phyloP scores from a whole-genome alignment of 2,113 vertebrate species.

The Fulmarus glacialis region DNA sequence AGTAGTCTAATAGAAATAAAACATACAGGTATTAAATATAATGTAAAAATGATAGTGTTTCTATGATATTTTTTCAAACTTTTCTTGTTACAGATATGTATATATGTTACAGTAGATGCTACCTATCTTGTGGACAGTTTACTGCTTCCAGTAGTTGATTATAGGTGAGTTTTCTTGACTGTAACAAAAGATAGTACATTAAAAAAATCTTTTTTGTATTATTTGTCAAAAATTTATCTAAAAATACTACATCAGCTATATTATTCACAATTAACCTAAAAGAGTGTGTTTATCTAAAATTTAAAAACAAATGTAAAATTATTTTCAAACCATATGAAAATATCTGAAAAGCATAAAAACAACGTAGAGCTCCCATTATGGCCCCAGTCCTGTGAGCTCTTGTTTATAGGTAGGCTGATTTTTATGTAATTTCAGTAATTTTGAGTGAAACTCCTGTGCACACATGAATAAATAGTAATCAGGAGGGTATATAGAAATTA shows the following conservation, averaged over 20 bases:
- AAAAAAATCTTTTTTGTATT: background rate
- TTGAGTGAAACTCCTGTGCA: background rate
- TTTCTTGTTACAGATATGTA: background rate
- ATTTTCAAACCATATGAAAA: background rate
- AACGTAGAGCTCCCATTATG: background rate
- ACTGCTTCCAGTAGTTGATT: background rate
- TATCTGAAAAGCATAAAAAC: background rate
- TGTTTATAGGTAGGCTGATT: background rate
- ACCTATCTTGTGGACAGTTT: background rate
- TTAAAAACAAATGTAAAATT: background rate
- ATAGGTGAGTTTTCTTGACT: background rate
- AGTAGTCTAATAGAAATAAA: conserved; percentile 67
- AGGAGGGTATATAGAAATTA: background rate
- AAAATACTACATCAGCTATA: background rate
- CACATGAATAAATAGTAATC: background rate
- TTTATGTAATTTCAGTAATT: background rate
- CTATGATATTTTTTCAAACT: background rate
- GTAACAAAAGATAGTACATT: background rate
- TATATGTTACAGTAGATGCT: background rate
- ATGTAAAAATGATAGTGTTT: background rate
- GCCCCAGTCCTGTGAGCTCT: background rate
- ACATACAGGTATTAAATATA: conserved; percentile 23
- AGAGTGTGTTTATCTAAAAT: background rate
- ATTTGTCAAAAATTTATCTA: background rate
- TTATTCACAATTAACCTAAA: background rate